A percentile compares a stretch with the other conserved stretches of the same genome.
Conservation (phyloP, 2,113 vertebrate genomes). For the Mionectes macconnelli region DNA sequence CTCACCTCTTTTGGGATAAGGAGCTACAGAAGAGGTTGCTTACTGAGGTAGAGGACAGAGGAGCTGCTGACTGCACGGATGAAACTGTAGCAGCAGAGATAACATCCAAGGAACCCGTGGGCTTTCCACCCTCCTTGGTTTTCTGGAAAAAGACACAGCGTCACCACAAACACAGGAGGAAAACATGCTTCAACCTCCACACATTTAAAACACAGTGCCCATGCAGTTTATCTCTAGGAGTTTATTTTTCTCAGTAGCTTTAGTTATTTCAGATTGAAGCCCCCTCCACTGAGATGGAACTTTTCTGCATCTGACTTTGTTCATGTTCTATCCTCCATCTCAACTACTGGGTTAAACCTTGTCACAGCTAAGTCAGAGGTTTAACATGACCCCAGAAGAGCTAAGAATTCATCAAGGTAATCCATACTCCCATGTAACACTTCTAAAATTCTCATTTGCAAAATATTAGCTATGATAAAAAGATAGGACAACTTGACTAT, state of each 20-base stretch:
- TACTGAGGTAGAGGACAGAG: neutral
- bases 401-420: neutral
- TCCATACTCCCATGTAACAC: too few relatives aligned
- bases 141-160: conserved; percentile 12
- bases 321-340: fast-evolving
- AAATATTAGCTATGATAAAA: neutral
- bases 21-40: neutral
- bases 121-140: neutral
- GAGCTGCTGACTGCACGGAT: conserved; percentile 14
- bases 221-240: neutral
- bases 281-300: neutral
- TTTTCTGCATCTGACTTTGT: neutral
- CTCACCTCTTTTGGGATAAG: neutral
- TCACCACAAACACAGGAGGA: neutral
- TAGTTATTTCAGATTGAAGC: neutral
- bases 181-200: fast-evolving
- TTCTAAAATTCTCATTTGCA: neutral
- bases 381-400: neutral
- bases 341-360: neutral
- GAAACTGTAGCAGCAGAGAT: conserved; percentile 24
- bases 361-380: neutral
- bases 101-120: fast-evolving
- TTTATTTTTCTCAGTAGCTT: neutral
- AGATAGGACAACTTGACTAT: fast-evolving
- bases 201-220: neutral